Evolutionary conservation across 2,113 vertebrate genomes (phyloP), one percentile per base, ranked within the genome.

Genomic region (Callospermophilus lateralis): DNA sequence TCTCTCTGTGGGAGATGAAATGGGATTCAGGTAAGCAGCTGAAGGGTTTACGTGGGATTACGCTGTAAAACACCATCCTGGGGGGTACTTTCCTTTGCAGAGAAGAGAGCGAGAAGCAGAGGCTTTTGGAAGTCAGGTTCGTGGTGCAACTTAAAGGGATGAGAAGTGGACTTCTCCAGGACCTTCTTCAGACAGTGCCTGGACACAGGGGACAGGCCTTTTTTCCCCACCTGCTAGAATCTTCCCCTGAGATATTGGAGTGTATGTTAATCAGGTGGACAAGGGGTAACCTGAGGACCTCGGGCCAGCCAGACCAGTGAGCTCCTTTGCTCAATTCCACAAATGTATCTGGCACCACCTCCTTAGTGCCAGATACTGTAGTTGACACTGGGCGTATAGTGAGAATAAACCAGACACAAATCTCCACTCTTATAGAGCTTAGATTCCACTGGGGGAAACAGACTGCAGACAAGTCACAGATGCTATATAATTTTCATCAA

Each of bases 11-110:
- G 95, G 97, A 96, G 96, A 96, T 97, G 97, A 98, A 97, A 81
- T 87, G 22, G 94, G 96, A 96, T 98, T 96, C 89, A 97, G 94
- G 96, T 97, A 95, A 97, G 97, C 91, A 97, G 97, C 94, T 95
- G 93, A 96, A 97, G 76, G 95, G 45, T 95, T 97, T 96, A 96
- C 93, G 39, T 81, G 42, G 97, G 93, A 89, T 96, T 96, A 93
- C 45, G 72, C 81, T 80, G 90, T 92, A 4, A 65, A 73, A 95
- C 93, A 76, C 83, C 89, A 48, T 84, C 58, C 34, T 93, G 61
- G 61, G 55, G 94, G 86, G 28, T n/a, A 16, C 78, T 94, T 97
- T 96, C 70, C 80, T 89, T 68, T 80, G 79, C 30, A 34, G 91
- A 86, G 70, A 89, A 10, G 63, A 95, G 51, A 63, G 48, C 63